Percentiles rank a stretch among this genome's conserved stretches.
These are phyloP conservation scores for Megalops cyprinoides DNA, from an alignment of 2,797 vertebrate species.

Conservation along the genomic window DNA sequence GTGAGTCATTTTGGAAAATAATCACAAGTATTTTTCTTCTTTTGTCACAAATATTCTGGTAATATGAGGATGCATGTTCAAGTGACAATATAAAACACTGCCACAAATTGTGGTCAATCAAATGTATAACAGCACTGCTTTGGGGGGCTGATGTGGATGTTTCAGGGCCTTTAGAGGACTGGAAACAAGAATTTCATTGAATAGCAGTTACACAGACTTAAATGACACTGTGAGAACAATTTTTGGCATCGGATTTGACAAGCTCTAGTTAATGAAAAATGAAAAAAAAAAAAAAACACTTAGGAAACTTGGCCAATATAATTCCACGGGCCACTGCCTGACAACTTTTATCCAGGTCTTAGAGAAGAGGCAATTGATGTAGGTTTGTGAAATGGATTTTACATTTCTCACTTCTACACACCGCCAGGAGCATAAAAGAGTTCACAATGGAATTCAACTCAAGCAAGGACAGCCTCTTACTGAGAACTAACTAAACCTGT, in stretches of 20 bases:
- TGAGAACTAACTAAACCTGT: constrained; percentile 6
- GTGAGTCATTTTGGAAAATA: neutral
- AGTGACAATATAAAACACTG: neutral
- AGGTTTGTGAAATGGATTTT: constrained; percentile 12
- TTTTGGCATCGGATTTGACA: constrained; percentile 23
- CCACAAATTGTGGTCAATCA: neutral
- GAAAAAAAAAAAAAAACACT: constrained; percentile 24
- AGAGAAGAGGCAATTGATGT: neutral
- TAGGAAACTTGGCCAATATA: neutral
- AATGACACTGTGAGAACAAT: constrained; percentile 33
- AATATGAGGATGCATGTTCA: neutral
- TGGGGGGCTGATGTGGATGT: neutral
- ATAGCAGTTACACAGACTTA: neutral
- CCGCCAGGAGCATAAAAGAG: neutral
- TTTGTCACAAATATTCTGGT: neutral
- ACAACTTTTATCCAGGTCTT: constrained; percentile 27
- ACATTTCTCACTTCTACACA: neutral
- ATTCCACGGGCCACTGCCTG: constrained; percentile 15
- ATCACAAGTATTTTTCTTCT: neutral
- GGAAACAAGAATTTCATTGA: neutral
- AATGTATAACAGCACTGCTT: neutral
- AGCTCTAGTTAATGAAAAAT: constrained; percentile 31
- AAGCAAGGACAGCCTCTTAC: neutral
- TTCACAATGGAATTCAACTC: neutral
- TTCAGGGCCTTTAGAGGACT: neutral